These are phyloP conservation scores for Vanacampus margaritifer DNA, from an alignment of 2,113 vertebrate genomes.

Conservation along the genomic window DNA sequence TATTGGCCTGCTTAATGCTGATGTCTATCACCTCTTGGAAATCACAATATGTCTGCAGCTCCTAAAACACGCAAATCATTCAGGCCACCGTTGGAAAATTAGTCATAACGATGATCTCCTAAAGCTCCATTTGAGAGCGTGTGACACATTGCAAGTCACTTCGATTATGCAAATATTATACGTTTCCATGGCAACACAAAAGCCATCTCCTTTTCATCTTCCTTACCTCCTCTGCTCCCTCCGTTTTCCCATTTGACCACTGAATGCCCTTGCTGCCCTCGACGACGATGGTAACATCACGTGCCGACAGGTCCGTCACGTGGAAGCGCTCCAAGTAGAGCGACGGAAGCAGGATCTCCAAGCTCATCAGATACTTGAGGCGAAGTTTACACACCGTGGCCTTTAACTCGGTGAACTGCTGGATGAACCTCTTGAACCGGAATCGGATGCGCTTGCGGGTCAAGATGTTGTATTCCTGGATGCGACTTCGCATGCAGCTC, in stretches of 20 bases:
- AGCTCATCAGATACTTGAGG: conserved; percentile 94
- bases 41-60: conserved; percentile 90
- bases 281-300: conserved; percentile 83
- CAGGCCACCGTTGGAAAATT: not conserved
- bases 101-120: conserved; percentile 6
- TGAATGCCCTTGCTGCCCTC: conserved; percentile 90
- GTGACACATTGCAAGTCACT: not conserved
- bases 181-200: conserved; percentile 10
- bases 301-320: conserved; percentile 80
- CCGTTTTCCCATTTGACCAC: conserved; percentile 78
- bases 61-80: conserved; percentile 64
- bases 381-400: conserved; percentile 87
- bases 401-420: conserved; percentile 89
- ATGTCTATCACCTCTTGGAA: conserved; percentile 95
- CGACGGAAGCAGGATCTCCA: conserved; percentile 86
- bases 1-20: conserved; percentile 90
- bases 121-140: conserved; percentile 26
- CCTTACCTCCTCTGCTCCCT: conserved; percentile 65
- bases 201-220: not conserved
- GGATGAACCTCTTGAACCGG: conserved; percentile 91
- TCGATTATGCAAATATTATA: not conserved
- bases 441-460: conserved; percentile 94
- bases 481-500: conserved; percentile 80
- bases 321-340: conserved; percentile 89
- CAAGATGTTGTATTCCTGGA: conserved; percentile 91